Evolutionary conservation across 2,888 invertebrate species (phyloP).

Genomic region (Rotaria macrura): DNA sequence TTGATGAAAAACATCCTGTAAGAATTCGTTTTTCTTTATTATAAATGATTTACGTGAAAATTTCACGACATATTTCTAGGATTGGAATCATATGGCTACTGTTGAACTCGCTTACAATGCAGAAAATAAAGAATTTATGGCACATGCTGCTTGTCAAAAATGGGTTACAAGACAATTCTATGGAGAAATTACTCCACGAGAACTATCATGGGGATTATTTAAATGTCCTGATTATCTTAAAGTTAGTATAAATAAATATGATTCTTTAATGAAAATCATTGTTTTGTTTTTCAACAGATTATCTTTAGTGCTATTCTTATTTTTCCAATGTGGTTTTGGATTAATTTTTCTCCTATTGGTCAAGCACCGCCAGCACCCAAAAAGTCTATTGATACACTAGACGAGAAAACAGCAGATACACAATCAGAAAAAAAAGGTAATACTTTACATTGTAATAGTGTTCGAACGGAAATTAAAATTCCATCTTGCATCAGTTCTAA

Average conservation of each 20-base stretch:
- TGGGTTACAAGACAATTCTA: slow-evolving; percentile 51
- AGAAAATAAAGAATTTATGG: slow-evolving; percentile 48
- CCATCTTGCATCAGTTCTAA: too few species aligned
- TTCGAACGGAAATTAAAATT: too few species aligned
- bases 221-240: slow-evolving; percentile 46
- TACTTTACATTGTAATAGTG: too few species aligned
- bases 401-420: not conserved
- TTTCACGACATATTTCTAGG: slow-evolving; percentile 32
- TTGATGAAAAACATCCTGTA: slow-evolving; percentile 42
- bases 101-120: slow-evolving; percentile 49
- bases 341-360: slow-evolving; percentile 23
- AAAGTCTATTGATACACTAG: not conserved
- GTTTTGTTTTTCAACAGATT: slow-evolving; percentile 37
- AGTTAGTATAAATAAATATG: slow-evolving; percentile 36
- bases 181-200: slow-evolving; percentile 46
- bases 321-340: slow-evolving; percentile 45
- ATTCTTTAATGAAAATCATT: not conserved
- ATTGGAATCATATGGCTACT: slow-evolving; percentile 46
- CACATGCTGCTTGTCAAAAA: slow-evolving; percentile 53
- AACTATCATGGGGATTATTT: slow-evolving; percentile 43
- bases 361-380: not conserved
- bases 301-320: slow-evolving; percentile 44
- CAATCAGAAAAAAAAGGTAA: not conserved
- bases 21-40: too few species aligned
- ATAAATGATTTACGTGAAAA: not conserved